These are phyloP conservation scores for Griposia aprilina DNA, from an alignment of 2,888 invertebrate genomes.

Conservation along the genomic window DNA sequence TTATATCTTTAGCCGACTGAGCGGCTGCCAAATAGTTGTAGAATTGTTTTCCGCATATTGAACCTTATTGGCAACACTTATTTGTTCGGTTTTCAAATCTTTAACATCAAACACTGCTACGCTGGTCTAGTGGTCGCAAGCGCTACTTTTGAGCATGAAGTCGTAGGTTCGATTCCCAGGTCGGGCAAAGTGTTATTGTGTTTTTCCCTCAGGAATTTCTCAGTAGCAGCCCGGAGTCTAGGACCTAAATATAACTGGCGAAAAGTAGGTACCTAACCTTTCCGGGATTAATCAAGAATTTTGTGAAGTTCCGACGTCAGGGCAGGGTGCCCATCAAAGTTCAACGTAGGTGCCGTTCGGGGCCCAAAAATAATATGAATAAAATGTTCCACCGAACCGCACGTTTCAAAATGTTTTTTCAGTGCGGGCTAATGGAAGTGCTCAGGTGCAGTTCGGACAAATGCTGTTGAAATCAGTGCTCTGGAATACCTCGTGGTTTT, in stretches of 20 bases:
- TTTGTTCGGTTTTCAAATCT: slow-evolving; percentile 14
- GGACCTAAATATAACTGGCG: not conserved
- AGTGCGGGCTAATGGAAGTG: too few species aligned
- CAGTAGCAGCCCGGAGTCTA: not conserved
- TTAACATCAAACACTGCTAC: not conserved
- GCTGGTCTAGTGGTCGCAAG: not conserved
- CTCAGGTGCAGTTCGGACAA: too few species aligned
- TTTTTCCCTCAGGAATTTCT: not conserved
- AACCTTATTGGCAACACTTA: slow-evolving; percentile 18
- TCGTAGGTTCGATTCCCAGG: not conserved
- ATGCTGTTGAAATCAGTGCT: too few species aligned
- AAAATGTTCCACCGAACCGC: too few species aligned
- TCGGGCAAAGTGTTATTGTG: not conserved
- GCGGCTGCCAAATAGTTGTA: slow-evolving; percentile 45
- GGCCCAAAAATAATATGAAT: too few species aligned
- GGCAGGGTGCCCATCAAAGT: not conserved
- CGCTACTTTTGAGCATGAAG: not conserved
- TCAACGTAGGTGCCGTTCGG: not conserved
- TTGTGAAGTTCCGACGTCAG: not conserved
- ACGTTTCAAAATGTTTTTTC: too few species aligned
- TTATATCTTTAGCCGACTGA: slow-evolving; percentile 45
- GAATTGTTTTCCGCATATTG: slow-evolving; percentile 45
- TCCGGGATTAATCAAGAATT: not conserved
- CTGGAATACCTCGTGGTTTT: too few species aligned
- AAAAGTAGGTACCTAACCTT: not conserved